Conservation (phyloP, 1,140 invertebrate genomes). For the Zaprionus kolodkinae region DNA sequence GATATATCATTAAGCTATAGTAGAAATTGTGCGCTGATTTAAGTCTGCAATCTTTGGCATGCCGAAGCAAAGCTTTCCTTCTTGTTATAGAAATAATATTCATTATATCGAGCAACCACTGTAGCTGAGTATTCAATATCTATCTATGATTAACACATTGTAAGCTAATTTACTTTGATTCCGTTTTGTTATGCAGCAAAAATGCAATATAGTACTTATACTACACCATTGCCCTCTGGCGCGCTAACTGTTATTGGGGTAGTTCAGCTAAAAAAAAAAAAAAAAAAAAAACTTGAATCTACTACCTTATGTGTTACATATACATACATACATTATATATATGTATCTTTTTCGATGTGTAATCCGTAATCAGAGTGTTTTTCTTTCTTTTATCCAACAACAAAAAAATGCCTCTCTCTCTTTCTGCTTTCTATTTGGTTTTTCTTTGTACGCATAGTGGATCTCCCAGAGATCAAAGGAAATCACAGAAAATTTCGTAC, state of each 20-base stretch:
- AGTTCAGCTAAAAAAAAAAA: constrained; percentile 33
- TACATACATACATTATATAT: too few relatives aligned
- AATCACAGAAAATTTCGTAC: constrained; percentile 99
- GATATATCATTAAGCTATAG: too few relatives aligned
- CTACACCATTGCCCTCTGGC: constrained; percentile 57
- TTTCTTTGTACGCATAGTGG: constrained; percentile 88
- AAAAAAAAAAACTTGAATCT: not conserved
- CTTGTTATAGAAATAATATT: too few relatives aligned
- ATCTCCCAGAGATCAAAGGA: constrained; percentile 98
- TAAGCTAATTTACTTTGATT: constrained; percentile 71
- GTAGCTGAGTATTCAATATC: not conserved
- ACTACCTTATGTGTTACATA: not conserved
- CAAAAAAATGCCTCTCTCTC: constrained; percentile 33
- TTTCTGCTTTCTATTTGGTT: constrained; percentile 67
- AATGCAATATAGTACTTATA: constrained; percentile 74
- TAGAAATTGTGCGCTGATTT: too few relatives aligned
- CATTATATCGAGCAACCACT: not conserved
- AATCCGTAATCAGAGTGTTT: constrained; percentile 17
- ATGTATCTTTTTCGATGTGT: constrained; percentile 2
- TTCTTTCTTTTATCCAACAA: constrained; percentile 14
- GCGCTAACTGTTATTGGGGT: constrained; percentile 8
- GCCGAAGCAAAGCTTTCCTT: too few relatives aligned
- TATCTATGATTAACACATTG: constrained; percentile 20
- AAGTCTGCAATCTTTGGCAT: too few relatives aligned
- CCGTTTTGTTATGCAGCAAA: constrained; percentile 48